phyloP scores from a whole-genome alignment of 30 jellyfish, hydroid and myxozoan species.

The Hydractinia symbiolongicarpus region DNA sequence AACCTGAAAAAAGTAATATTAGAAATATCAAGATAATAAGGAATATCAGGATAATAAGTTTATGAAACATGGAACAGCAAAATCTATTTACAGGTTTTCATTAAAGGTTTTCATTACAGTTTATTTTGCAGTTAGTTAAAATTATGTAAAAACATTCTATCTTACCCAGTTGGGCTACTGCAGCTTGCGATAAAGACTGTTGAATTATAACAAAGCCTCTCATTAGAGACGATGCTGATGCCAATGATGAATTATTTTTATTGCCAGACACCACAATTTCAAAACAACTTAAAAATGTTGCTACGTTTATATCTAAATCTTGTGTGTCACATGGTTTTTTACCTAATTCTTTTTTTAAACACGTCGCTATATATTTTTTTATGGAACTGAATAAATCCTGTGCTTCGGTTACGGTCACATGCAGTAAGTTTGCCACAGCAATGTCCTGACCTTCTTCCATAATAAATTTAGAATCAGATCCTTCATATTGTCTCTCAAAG shows the following conservation, averaged over 20 bases:
- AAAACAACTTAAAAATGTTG: constrained; percentile 14
- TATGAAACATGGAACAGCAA: no score
- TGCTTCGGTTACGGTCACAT: constrained; percentile 13
- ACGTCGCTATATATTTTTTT: neutral
- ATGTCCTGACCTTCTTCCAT: constrained; percentile 1
- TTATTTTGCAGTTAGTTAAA: no score
- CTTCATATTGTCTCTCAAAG: neutral
- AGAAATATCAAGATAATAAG: neutral
- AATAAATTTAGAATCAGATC: neutral
- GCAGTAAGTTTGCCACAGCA: constrained; percentile 16
- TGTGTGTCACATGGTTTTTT: neutral
- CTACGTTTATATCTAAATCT: neutral
- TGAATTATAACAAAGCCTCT: no score
- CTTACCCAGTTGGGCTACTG: no score
- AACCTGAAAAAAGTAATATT: constrained; percentile 11
- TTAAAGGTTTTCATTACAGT: no score
- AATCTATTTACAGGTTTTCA: no score
- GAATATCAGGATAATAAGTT: no score
- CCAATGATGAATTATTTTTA: neutral
- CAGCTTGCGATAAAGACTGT: no score
- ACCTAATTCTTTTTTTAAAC: constrained; percentile 1
- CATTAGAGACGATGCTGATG: neutral
- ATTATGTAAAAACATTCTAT: no score
- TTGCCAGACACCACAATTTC: neutral
- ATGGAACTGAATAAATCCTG: neutral